Conservation (phyloP, 2,888 invertebrate species). For the Campoletis raptor region DNA sequence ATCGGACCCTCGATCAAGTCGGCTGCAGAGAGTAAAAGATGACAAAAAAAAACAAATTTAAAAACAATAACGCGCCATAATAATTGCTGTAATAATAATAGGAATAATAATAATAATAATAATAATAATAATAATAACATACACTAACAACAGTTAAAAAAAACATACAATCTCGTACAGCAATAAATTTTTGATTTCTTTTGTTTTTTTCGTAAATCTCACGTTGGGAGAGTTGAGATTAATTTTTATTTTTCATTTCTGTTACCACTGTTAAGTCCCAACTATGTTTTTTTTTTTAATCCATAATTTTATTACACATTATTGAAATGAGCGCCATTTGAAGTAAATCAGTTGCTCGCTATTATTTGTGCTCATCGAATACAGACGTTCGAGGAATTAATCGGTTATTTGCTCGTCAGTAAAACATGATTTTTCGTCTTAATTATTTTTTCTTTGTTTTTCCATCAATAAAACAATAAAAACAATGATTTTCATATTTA, state of each 20-base stretch:
- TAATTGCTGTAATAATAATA: conserved; percentile 37
- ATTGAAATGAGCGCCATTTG: background rate
- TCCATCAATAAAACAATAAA: conserved; percentile 65
- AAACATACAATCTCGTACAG: conserved; percentile 23
- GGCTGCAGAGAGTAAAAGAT: conserved; percentile 1
- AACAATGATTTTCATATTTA: conserved; percentile 74
- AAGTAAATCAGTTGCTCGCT: conserved; percentile 1
- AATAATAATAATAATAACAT: too few relatives aligned
- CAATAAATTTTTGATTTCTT: conserved; percentile 14
- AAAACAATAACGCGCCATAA: conserved; percentile 57
- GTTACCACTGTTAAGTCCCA: background rate
- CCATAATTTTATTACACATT: background rate
- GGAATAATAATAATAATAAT: conserved; percentile 17
- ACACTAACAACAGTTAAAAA: conserved; percentile 26
- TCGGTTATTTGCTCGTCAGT: conserved; percentile 62
- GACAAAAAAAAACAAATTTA: background rate
- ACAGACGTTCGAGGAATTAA: conserved; percentile 77
- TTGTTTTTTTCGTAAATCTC: conserved; percentile 11
- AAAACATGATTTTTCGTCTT: conserved; percentile 60
- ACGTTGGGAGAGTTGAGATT: background rate
- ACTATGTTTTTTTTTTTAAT: background rate
- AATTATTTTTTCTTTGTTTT: conserved; percentile 60
- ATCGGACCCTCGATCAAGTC: conserved; percentile 46
- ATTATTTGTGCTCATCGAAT: conserved; percentile 78
- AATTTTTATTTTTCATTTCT: background rate